Base-by-base conservation (phyloP, 2,888 invertebrate genomes). In the Philereme transversata region DNA sequence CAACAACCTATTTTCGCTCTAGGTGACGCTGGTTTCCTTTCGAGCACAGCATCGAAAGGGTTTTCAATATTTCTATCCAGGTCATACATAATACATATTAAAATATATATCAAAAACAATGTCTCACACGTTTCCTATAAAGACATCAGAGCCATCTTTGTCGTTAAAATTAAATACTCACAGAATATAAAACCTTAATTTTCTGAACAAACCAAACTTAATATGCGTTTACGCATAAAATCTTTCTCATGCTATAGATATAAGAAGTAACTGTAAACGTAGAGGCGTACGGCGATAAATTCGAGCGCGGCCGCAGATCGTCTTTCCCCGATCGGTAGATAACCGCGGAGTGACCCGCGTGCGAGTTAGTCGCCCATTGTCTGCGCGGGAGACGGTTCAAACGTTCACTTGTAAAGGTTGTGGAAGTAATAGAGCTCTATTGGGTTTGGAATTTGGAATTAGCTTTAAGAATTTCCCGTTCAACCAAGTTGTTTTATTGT, bases 321-420 rank as follows among this genome's bases (percentile, higher is more conserved):
- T 77, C 84, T 86, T 83, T 85, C 85, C 82, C 83, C 83, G 88
- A 90, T 89, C 82, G 68, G 60, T 71, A 85, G 90, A 90, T 90
- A 88, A 88, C 88, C 86, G 84, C 76, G 73, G 77, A 83, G 73
- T 86, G 88, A 90, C 90, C 90, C 78, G 83, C 82, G 85, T 82
- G 84, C 81, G 86, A 86, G 83, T 71, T 73, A 79, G 76, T 75
- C 66, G 76, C 75, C 87, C 78, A 90, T 90, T 90, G 89, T 90
- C 63, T 84, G 80, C 75, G 72, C 71, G 53, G 71, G 70, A 75
- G 76, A 71, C 76, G 75, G 75, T 74, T 77, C 76, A 76, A 79
- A 82, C 74, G 74, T 73, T 77, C 77, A 68, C 65, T 67, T 62
- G 63, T 54, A 62, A 65, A 69, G 68, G 69, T 64, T 64, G 57